Conservation (phyloP, 2,888 invertebrate species). For the Mesodorylaimus sp. region DNA sequence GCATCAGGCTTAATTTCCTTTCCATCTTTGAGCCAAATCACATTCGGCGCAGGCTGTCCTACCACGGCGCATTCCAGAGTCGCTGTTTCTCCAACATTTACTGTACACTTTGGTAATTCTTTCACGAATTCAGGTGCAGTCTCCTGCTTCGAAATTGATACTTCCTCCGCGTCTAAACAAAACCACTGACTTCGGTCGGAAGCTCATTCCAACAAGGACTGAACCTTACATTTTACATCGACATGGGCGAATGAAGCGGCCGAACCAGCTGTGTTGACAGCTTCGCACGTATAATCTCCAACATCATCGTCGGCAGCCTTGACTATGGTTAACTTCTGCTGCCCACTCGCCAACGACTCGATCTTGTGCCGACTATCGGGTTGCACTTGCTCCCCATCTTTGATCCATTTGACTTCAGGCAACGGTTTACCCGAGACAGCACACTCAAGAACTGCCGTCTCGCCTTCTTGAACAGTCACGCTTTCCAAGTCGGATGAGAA, state of each 20-base stretch:
- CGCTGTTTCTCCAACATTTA: constrained; percentile 65
- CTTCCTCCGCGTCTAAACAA: no score
- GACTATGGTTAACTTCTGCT: constrained; percentile 47
- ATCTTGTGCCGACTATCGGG: constrained; percentile 4
- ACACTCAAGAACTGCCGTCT: constrained; percentile 16
- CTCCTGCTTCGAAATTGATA: constrained; percentile 17
- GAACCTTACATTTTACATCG: constrained; percentile 26
- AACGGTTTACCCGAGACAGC: constrained; percentile 19
- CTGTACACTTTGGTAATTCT: constrained; percentile 61
- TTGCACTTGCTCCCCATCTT: constrained; percentile 16
- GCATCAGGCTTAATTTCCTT: constrained; percentile 19
- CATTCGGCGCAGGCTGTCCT: constrained; percentile 71
- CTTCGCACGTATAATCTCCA: constrained; percentile 27
- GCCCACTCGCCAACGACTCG: constrained; percentile 4
- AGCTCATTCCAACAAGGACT: no score
- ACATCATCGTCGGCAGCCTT: constrained; percentile 45
- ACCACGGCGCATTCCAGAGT: constrained; percentile 75
- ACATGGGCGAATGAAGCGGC: constrained; percentile 23
- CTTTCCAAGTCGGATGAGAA: constrained; percentile 14
- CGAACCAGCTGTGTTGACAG: constrained; percentile 32
- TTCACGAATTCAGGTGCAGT: constrained; percentile 64
- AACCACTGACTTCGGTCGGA: no score
- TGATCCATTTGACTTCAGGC: constrained; percentile 25
- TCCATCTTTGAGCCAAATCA: constrained; percentile 68
- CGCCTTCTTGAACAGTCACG: constrained; percentile 18